phyloP scores from a whole-genome alignment of 1,140 invertebrate genomes.

The Drosophila melanica region DNA sequence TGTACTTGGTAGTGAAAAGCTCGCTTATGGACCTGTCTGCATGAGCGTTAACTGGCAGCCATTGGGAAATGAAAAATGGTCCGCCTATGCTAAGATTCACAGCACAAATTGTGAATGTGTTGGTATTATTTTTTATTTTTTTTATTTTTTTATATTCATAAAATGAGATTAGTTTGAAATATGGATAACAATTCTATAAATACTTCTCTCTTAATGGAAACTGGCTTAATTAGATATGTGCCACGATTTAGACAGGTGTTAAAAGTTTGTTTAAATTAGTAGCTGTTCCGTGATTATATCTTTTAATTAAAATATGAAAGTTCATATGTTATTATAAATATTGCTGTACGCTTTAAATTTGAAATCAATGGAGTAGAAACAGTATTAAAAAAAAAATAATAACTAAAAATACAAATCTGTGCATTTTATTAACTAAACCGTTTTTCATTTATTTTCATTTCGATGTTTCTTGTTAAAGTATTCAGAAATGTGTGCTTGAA shows the following conservation, averaged over 20 bases:
- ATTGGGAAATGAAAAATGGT: slow-evolving; percentile 32
- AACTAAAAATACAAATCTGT: too few species aligned
- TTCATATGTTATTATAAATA: too few species aligned
- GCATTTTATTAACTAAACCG: background rate
- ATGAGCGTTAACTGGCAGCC: slow-evolving; percentile 39
- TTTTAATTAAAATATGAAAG: too few species aligned
- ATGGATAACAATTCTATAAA: too few species aligned
- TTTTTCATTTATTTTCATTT: slow-evolving; percentile 10
- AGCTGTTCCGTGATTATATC: too few species aligned
- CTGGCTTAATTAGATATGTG: too few species aligned
- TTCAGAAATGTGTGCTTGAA: slow-evolving; percentile 23
- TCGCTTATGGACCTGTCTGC: slow-evolving; percentile 20
- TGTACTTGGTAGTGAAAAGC: slow-evolving; percentile 39
- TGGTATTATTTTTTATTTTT: background rate
- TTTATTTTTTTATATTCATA: background rate
- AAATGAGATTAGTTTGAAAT: too few species aligned
- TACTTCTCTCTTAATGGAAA: too few species aligned
- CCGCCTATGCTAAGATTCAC: slow-evolving; percentile 8
- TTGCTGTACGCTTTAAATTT: background rate
- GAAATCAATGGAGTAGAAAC: background rate
- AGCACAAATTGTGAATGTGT: slow-evolving; percentile 14
- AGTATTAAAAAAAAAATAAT: too few species aligned
- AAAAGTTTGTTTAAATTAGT: too few species aligned
- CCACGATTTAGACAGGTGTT: too few species aligned
- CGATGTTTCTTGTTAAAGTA: background rate